Evolutionary conservation across 2,888 invertebrate species (phyloP).

Genomic region (Hyposoter didymator): DNA sequence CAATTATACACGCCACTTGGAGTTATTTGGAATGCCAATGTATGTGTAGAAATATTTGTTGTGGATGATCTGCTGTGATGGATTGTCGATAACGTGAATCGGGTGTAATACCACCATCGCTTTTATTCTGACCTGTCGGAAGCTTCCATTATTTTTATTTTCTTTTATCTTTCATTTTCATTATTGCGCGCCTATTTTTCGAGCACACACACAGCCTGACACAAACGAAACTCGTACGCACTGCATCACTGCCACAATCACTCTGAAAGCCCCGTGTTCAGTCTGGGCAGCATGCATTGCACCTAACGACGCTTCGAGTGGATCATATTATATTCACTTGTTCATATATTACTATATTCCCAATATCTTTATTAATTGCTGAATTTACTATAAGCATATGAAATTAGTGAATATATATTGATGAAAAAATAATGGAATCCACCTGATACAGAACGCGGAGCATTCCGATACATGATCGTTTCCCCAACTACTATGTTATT

Average conservation of each 20-base stretch:
- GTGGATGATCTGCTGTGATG: conserved; percentile 56
- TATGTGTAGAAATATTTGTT: conserved; percentile 24
- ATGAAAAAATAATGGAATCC: conserved; percentile 7
- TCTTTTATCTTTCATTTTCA: conserved; percentile 17
- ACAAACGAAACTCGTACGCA: conserved; percentile 37
- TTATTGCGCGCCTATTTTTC: conserved; percentile 59
- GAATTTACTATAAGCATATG: background rate
- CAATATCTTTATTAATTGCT: conserved; percentile 2
- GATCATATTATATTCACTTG: conserved; percentile 31
- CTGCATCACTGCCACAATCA: conserved; percentile 49
- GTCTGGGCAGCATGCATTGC: conserved; percentile 38
- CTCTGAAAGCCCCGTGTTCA: conserved; percentile 45
- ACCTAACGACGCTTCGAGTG: conserved; percentile 53
- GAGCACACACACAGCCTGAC: conserved; percentile 44
- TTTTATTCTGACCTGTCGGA: conserved; percentile 47
- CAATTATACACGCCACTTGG: conserved; percentile 47
- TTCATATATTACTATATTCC: conserved; percentile 4
- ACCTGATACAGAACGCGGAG: background rate
- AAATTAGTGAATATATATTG: background rate
- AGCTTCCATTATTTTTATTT: conserved; percentile 59
- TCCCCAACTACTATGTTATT: background rate
- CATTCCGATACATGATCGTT: background rate
- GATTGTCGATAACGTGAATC: conserved; percentile 64
- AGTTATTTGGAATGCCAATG: conserved; percentile 31
- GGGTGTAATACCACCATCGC: conserved; percentile 58